These are phyloP conservation scores for Drosophila infuscata DNA, from an alignment of 2,888 invertebrate genomes.

Conservation along the genomic window DNA sequence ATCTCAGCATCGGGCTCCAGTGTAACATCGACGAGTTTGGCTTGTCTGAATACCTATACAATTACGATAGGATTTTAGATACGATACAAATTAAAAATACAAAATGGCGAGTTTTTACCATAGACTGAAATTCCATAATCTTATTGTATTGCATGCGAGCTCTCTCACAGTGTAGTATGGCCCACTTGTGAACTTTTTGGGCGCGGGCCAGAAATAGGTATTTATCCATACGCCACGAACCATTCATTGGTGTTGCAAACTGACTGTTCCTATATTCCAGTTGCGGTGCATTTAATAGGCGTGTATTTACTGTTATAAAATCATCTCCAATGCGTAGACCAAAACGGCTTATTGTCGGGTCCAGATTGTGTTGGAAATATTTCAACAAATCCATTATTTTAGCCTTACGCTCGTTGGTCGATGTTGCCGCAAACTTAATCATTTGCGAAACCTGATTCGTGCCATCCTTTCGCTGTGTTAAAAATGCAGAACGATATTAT, in stretches of 20 bases:
- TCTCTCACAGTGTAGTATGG: slow-evolving; percentile 60
- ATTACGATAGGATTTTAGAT: background rate
- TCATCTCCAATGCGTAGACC: slow-evolving; percentile 90
- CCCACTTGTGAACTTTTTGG: slow-evolving; percentile 72
- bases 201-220: slow-evolving; percentile 51
- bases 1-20: slow-evolving; percentile 53
- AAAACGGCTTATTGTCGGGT: slow-evolving; percentile 90
- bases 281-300: slow-evolving; percentile 91
- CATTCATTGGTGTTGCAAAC: slow-evolving; percentile 51
- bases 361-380: slow-evolving; percentile 74
- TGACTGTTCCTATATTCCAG: slow-evolving; percentile 87
- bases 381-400: slow-evolving; percentile 89
- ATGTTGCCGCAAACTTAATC: slow-evolving; percentile 94
- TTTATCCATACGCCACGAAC: slow-evolving; percentile 74
- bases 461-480: slow-evolving; percentile 88
- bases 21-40: slow-evolving; percentile 54
- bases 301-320: slow-evolving; percentile 92
- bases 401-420: slow-evolving; percentile 90
- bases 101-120: slow-evolving; percentile 35
- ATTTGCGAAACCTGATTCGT: slow-evolving; percentile 93
- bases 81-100: too few species aligned
- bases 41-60: slow-evolving; percentile 20
- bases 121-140: slow-evolving; percentile 25
- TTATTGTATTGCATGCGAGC: slow-evolving; percentile 37
- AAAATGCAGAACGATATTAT: background rate